Conservation (phyloP, 2,888 invertebrate species). For the Trichopria drosophilae region DNA sequence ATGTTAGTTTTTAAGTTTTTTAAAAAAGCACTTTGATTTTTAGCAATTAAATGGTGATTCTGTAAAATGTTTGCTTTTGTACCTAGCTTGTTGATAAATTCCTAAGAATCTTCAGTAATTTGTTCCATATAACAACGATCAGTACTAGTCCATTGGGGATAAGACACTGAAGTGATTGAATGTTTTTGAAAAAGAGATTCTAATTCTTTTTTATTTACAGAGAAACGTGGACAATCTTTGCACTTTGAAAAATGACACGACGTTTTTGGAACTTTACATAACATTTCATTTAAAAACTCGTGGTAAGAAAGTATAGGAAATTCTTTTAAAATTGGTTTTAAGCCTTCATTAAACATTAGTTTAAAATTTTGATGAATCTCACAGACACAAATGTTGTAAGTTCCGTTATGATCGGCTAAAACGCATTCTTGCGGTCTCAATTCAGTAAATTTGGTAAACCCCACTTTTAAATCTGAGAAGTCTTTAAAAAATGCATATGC, state of each 20-base stretch:
- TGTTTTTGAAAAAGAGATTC: too few species aligned
- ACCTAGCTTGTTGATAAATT: too few species aligned
- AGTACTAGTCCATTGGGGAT: too few species aligned
- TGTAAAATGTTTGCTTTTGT: too few species aligned
- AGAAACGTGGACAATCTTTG: neutral
- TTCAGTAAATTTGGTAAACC: neutral
- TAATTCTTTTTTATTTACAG: too few species aligned
- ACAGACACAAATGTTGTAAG: neutral
- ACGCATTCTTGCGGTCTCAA: neutral
- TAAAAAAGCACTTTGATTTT: neutral
- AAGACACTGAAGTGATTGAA: too few species aligned
- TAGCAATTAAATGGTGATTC: too few species aligned
- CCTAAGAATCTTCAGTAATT: too few species aligned
- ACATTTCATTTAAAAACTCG: neutral
- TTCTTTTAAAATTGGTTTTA: neutral
- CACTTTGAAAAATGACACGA: neutral
- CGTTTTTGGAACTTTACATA: neutral
- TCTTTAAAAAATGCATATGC: conserved; percentile 1
- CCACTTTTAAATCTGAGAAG: neutral
- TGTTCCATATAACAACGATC: too few species aligned
- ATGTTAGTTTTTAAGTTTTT: neutral
- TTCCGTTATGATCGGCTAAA: conserved; percentile 1
- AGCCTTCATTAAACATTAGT: too few species aligned
- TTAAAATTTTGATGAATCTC: neutral
- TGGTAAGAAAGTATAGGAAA: neutral